Base-by-base conservation (phyloP, 2,113 vertebrate species). In the Aegithalos caudatus region DNA sequence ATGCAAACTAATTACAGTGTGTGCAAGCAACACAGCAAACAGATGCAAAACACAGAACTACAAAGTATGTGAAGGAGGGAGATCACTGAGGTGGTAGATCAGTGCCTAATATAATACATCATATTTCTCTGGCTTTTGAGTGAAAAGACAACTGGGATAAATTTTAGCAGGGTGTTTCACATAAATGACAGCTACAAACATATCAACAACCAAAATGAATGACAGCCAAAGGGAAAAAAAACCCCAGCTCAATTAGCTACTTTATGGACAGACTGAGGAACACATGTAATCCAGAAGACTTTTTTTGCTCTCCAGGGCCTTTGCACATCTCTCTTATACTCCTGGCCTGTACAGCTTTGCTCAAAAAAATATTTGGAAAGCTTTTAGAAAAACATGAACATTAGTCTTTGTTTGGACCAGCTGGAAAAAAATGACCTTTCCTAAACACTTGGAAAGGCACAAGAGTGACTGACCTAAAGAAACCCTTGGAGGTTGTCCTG, bases 401-500 rank as follows among this genome's bases (percentile, higher is more conserved):
- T 48, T 35, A 57, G 24, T 69, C 70, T 80, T 70, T 74, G 47
- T 89, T 86, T 88, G 71, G 92, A 90, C 56, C 71, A 93, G 67
- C 27, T 62, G 88, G 60, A 70, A 94, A 94, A 94, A 77, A 94
- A 93, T 65, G 29, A 47, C n/a, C 18, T 73, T 86, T 83, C 60
- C 38, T 70, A 72, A 93, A 83, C 35, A 58, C 42, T 92, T 73
- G 42, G 50, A 77, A 88, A 86, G 47, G 20, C 82, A 77, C 27
- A 88, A 50, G 81, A 90, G 70, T 61, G 64, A 92, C 71, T 91
- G 85, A 93, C 90, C 90, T 65, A 58, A n/a, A 42, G 70, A 88
- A 96, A 72, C 38, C 44, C 67, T 42, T 70, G 50, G 76, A 94
- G 25, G 21, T 6, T 77, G 45, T 58, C 54, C 67, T 42, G 57